Base-by-base conservation (phyloP, 2,888 invertebrate species). In the Liodrosophila aerea region DNA sequence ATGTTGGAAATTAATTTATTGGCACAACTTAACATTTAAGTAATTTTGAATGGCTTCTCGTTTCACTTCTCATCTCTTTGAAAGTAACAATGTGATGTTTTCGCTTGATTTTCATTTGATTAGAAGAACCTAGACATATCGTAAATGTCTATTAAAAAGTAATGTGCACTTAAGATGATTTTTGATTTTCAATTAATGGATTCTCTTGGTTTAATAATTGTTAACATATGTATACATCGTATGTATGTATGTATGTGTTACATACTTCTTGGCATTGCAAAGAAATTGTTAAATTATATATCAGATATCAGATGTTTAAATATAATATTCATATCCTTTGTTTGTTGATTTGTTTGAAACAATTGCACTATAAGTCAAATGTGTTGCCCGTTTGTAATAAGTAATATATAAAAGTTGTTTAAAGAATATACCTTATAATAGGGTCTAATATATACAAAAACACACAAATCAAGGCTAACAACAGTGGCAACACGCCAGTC, bases 281-380 rank as follows among this genome's bases (percentile, higher is more conserved):
- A 76, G 80, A 76, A 73, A 73, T 73, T 74, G 37, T 46, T 63
- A 76, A 64, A 78, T 62, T 74, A 73, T 58, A n/a, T n/a, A n/a
- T n/a, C n/a, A n/a, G n/a, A n/a, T n/a, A 71, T 71, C 57, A 67
- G 60, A 59, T 65, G 53, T 54, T 45, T 59, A 37, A 40, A 57
- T 52, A 69, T 76, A 52, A 64, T 66, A 69, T 73, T 54, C 59
- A 61, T 70, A 59, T 70, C 71, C 59, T 54, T 64, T 50, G 62
- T 68, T 54, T 63, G 64, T 71, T 73, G 61, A 62, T 22, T 77
- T 83, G 76, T 81, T 83, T 82, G 76, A 84, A 85, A 85, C 84
- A 85, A 85, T 85, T 85, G 84, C 84, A 85, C 84, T 85, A 85
- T 83, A 81, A 81, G 76, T 82, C 83, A 82, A 80, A 80, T 78